Percentiles rank a stretch among this genome's conserved stretches.
Evolutionary conservation across 2,888 invertebrate genomes (phyloP).

Genomic region (Xestia rhomboidea): DNA sequence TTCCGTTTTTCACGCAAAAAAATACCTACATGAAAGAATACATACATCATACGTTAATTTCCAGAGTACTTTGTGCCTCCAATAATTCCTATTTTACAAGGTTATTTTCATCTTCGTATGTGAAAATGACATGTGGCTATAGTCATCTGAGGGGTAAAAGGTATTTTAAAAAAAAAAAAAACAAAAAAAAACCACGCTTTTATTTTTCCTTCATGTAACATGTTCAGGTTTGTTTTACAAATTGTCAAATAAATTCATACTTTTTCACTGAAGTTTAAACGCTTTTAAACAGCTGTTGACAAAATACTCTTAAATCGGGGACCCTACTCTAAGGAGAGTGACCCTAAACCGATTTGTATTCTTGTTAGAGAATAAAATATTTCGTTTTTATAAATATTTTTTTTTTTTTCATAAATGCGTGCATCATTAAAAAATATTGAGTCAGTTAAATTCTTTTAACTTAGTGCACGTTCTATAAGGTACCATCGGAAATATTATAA

Average conservation of each 20-base stretch:
- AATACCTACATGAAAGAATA: not conserved
- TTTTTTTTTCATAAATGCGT: not conserved
- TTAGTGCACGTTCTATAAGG: too few relatives aligned
- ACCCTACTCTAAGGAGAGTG: not conserved
- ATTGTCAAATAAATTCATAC: not conserved
- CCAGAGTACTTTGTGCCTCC: not conserved
- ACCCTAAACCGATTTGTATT: not conserved
- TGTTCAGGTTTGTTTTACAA: not conserved
- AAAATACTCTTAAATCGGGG: not conserved
- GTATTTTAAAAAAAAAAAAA: too few relatives aligned
- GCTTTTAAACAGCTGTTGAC: slow-evolving; percentile 1
- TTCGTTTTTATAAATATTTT: too few relatives aligned
- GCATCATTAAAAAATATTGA: not conserved
- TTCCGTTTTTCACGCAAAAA: not conserved
- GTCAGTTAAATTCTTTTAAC: too few relatives aligned
- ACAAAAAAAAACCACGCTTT: not conserved
- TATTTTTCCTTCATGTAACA: not conserved
- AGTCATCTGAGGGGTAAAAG: not conserved
- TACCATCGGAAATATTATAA: too few relatives aligned
- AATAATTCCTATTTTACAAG: not conserved
- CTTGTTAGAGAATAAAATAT: not conserved
- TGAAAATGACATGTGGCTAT: not conserved
- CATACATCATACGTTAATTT: not conserved
- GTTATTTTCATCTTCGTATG: not conserved
- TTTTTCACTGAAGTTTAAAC: not conserved